Evolutionary conservation across 2,113 vertebrate genomes (phyloP).

Genomic region (Pelodiscus sinensis): DNA sequence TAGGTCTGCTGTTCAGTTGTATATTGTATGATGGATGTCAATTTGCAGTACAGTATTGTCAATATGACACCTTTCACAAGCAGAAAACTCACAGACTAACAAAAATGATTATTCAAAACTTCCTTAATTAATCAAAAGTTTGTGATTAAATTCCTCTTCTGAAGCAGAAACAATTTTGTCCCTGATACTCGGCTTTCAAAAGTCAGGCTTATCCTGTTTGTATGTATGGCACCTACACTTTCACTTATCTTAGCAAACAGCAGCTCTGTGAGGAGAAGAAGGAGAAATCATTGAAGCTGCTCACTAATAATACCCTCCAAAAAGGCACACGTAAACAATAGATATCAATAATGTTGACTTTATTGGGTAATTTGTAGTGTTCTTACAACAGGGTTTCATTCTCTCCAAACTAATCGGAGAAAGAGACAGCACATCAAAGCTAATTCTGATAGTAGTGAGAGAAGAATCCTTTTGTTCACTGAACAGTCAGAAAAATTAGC

Average conservation of each 20-base stretch:
- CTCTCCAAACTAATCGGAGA: not conserved
- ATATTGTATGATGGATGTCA: not conserved
- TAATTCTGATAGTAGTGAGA: not conserved
- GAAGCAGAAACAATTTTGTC: not conserved
- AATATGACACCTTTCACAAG: not conserved
- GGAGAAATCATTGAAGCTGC: not conserved
- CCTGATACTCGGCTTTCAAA: not conserved
- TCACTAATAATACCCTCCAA: not conserved
- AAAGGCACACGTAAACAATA: not conserved
- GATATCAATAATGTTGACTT: not conserved
- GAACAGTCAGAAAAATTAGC: not conserved
- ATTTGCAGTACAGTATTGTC: not conserved
- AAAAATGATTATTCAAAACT: not conserved
- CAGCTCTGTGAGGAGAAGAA: not conserved
- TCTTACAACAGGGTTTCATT: not conserved
- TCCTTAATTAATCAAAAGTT: not conserved
- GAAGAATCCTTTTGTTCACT: not conserved
- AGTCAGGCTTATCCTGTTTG: not conserved
- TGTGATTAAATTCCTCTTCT: not conserved
- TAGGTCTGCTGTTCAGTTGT: not conserved
- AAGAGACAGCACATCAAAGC: not conserved
- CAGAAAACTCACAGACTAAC: not conserved
- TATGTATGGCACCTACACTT: accelerated
- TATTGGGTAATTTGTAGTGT: not conserved
- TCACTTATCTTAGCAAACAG: not conserved